A percentile compares a stretch with the other conserved stretches of the same genome.
These are phyloP conservation scores for Brachionus angularis DNA, from an alignment of 1,140 invertebrate genomes.

Conservation along the genomic window DNA sequence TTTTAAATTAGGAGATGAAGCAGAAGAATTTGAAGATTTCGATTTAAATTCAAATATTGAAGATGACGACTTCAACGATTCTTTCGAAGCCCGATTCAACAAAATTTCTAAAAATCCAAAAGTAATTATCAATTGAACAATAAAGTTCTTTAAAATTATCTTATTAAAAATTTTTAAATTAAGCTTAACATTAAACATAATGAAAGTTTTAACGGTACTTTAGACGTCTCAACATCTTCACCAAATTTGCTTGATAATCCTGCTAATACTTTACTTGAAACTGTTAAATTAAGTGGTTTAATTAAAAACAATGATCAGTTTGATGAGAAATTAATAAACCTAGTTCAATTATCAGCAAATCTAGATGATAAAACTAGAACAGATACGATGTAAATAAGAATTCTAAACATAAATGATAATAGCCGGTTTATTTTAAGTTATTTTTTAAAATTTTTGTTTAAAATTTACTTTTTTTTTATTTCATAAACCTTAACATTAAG, in stretches of 20 bases:
- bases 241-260: not conserved
- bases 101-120: not conserved
- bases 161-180: no score
- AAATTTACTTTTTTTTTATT: not conserved
- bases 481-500: not conserved
- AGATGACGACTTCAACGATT: no score
- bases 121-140: not conserved
- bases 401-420: no score
- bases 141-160: not conserved
- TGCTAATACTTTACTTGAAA: not conserved
- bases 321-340: not conserved
- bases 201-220: no score
- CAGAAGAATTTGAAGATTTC: no score
- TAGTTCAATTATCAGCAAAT: not conserved
- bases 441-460: not conserved
- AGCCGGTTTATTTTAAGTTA: not conserved
- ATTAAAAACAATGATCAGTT: constrained; percentile 1
- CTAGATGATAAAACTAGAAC: no score
- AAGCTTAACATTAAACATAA: no score
- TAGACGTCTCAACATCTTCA: not conserved
- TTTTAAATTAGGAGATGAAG: no score
- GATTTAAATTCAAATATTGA: no score
- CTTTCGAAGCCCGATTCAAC: no score
- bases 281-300: not conserved
- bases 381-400: no score